Evolutionary conservation across 2,113 vertebrate genomes (phyloP), one percentile per base, ranked within the genome.

Genomic region (Tragelaphus imberbis): DNA sequence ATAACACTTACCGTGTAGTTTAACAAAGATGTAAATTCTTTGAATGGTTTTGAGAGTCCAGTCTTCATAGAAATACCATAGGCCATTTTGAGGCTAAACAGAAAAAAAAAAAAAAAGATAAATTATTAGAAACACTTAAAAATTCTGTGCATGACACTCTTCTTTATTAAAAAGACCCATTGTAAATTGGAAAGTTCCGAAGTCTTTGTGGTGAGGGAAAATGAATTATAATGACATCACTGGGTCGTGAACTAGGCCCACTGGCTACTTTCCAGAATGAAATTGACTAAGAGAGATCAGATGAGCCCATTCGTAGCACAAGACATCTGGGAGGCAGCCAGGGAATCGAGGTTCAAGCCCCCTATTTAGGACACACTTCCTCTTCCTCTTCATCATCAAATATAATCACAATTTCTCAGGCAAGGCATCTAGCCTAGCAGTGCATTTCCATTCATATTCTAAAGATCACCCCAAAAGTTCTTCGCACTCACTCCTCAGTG

Each of bases 191-290:
- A 98, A 99, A 98, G 98, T 99, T 99, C 98, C 98, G 90, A 99
- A 99, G 98, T 98, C 98, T 98, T 98, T 98, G 98, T 99, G 98
- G 98, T 97, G 97, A 98, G 98, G 56, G 49, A 99, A 98, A 98
- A 99, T 99, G 99, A 99, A 98, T 99, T 98, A 99, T 99, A 98
- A 98, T 99, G 98, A 99, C 99, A 99, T 99, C 99, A 99, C 98
- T 97, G 96, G 98, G 98, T 99, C 98, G 33, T 98, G 98, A 99
- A 99, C 99, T 98, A 98, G 98, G 98, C 98, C 98, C 98, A 98
- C 97, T 99, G 99, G 99, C 98, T 98, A 98, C 98, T 98, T 98
- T 99, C 98, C 99, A 99, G 98, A 97, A 98, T 98, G 98, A 98
- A 99, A 99, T 99, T 99, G 99, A 99, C 98, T 99, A 94, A 97